Conservation (phyloP, 2,888 invertebrate species). For the Polymixis flavicincta region DNA sequence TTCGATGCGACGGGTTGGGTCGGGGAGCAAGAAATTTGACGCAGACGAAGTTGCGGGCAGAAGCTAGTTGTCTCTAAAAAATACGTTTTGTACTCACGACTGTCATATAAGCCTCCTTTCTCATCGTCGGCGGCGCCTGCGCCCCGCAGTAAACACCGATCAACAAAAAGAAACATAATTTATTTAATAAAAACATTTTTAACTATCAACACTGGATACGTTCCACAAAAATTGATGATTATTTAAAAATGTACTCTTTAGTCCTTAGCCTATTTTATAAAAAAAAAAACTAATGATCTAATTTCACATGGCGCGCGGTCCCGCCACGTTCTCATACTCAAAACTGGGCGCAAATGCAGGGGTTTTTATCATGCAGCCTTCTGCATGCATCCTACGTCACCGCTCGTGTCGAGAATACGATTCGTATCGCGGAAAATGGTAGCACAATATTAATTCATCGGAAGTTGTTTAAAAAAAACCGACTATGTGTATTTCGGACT, state of each 20-base stretch:
- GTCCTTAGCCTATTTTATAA: slow-evolving; percentile 31
- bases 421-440: slow-evolving; percentile 47
- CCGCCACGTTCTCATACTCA: slow-evolving; percentile 36
- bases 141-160: slow-evolving; percentile 53
- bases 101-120: slow-evolving; percentile 59
- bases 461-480: no score
- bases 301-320: slow-evolving; percentile 50
- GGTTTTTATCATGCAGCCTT: slow-evolving; percentile 64
- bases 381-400: slow-evolving; percentile 63
- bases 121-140: slow-evolving; percentile 32
- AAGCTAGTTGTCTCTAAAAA: background rate
- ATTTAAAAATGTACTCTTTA: background rate
- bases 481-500: background rate
- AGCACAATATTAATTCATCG: slow-evolving; percentile 29
- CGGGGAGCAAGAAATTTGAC: no score
- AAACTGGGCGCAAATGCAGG: slow-evolving; percentile 57
- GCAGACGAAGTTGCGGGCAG: no score
- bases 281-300: slow-evolving; percentile 43
- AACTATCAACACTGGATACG: slow-evolving; percentile 19
- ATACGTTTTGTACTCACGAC: slow-evolving; percentile 55
- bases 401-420: slow-evolving; percentile 53
- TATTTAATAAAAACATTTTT: slow-evolving; percentile 54
- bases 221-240: background rate
- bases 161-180: slow-evolving; percentile 48
- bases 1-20: no score